Evolutionary conservation across 1,140 invertebrate genomes (phyloP).

Genomic region (Anthonomus grandis): DNA sequence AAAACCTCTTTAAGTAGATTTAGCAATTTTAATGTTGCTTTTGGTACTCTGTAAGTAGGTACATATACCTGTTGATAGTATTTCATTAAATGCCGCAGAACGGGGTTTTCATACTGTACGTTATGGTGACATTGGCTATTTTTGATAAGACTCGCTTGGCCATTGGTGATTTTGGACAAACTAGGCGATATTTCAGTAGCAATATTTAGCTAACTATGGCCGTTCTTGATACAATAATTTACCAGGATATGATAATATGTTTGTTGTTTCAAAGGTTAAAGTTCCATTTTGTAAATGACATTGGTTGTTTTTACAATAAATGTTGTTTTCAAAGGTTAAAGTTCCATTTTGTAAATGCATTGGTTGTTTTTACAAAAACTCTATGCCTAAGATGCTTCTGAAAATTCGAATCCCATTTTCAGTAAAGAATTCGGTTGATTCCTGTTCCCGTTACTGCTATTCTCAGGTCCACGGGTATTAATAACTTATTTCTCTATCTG

Average conservation of each 20-base stretch:
- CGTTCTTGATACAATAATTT: constrained; percentile 1
- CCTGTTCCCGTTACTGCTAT: too few relatives aligned
- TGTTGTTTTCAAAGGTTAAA: too few relatives aligned
- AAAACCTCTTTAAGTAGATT: neutral
- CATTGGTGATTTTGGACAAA: neutral
- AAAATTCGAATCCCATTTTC: too few relatives aligned
- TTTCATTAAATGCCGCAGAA: neutral
- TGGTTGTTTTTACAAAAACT: too few relatives aligned
- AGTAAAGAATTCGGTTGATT: too few relatives aligned
- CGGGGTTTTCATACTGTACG: neutral
- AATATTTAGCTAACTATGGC: constrained; percentile 6
- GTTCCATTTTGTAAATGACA: neutral
- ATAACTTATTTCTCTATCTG: too few relatives aligned
- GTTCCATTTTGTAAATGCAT: too few relatives aligned
- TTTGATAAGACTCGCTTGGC: constrained; percentile 4
- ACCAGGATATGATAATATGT: neutral
- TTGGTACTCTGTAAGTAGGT: neutral
- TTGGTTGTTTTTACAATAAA: constrained; percentile 5
- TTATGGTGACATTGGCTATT: constrained; percentile 4
- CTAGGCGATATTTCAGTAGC: neutral
- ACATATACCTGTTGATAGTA: neutral
- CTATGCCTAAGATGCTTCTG: too few relatives aligned
- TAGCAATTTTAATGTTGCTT: neutral
- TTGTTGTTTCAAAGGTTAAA: neutral
- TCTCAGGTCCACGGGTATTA: too few relatives aligned